Base-by-base conservation (phyloP, 2,113 vertebrate genomes). In the Brachyhypopomus gauderio region DNA sequence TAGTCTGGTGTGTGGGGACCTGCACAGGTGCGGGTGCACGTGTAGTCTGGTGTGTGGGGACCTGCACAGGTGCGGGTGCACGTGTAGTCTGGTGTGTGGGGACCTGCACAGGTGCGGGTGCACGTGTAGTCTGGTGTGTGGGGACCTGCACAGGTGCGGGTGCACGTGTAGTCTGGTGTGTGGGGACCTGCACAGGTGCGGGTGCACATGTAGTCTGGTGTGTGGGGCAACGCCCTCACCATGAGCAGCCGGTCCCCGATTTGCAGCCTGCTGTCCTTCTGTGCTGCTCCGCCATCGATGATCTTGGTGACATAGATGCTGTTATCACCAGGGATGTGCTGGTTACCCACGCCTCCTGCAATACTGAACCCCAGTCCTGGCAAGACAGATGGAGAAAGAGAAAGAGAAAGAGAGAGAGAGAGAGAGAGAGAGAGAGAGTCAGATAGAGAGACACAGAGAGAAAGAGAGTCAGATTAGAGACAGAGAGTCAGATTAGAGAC, bases 221-320 rank as follows among this genome's bases (percentile, higher is more conserved):
- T 30, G 41, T 5, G 5, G 16, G 19, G 16, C 5, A 27, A 30
- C 20, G 25, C 16, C 88, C 95, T 94, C 80, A 98, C 97, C 96
- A 98, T 98, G 77, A 99, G 91, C 52, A 99, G 92, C 85, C 97
- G 92, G 88, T 99, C 97, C 88, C 97, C 97, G 78, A 98, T 95
- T 88, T 98, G 97, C 82, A 99, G 90, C 64, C 95, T 92, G 5
- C 94, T 88, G 82, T 98, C 97, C 86, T 97, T 98, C 82, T 96
- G 96, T 0, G 97, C 97, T 70, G 97, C 97, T 74, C 97, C 97
- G 1, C 97, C 97, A 41, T 98, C 97, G 58, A 98, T 98, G 83
- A 99, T 96, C 90, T 98, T 99, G 75, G 97, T 99, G 84, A 98
- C 96, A 80, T 97, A 99, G 87, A 98, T 98, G 89, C 97, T 99